Evolutionary conservation across 2,797 vertebrate genomes (phyloP).

Genomic region (Peromyscus eremicus): DNA sequence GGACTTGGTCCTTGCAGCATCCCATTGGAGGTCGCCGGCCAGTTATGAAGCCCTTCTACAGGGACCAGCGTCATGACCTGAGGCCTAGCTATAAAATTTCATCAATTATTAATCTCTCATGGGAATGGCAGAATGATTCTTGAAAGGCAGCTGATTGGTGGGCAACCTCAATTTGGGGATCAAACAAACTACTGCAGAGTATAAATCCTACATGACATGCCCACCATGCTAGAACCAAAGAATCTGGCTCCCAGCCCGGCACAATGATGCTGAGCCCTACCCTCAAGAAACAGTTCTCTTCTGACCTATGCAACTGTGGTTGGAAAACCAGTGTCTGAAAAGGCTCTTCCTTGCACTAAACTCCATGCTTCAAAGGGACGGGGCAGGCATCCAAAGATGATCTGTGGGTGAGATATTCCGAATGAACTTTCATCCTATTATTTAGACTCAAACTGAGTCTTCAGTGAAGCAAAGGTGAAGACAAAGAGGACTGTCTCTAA

Average conservation of each 20-base stretch:
- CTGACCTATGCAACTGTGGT: not conserved
- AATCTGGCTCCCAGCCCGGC: constrained; percentile 18
- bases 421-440: not conserved
- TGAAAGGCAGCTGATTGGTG: not conserved
- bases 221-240: not conserved
- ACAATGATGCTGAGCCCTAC: not conserved
- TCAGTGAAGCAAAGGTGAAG: not conserved
- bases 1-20: not conserved
- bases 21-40: not conserved
- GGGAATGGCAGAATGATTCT: not conserved
- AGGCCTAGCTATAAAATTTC: not conserved
- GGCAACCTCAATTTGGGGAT: not conserved
- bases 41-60: not conserved
- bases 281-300: not conserved
- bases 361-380: not conserved
- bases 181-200: not conserved
- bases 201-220: constrained; percentile 13
- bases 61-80: not conserved
- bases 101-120: constrained; percentile 40
- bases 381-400: not conserved
- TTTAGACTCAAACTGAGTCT: constrained; percentile 11
- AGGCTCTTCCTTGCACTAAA: not conserved
- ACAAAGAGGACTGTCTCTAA: not conserved
- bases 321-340: not conserved
- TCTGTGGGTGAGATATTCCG: not conserved